Base-by-base conservation (phyloP, 2,797 vertebrate species). In the Gila robusta region DNA sequence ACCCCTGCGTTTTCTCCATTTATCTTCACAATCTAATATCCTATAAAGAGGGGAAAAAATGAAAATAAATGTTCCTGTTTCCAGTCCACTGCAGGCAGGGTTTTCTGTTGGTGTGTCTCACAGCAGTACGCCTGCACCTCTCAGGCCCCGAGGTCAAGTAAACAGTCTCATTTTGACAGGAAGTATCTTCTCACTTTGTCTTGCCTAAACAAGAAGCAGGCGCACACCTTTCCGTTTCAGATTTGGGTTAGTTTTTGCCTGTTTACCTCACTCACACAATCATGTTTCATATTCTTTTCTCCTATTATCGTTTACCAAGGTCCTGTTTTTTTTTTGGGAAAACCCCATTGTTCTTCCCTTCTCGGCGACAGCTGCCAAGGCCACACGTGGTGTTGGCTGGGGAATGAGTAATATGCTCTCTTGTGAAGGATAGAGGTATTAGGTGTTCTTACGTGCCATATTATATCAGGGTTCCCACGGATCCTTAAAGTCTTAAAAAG, bases 311-410 rank as follows among this genome's bases (percentile, higher is more conserved):
- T 83, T 76, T 74, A 14, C 72, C 26, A 66, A 77, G 35, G 59
- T 69, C 62, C 17, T 28, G 59, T 84, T 67, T 83, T 66, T 41
- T 6, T 77, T 28, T 83, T 66, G 28, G 6, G 41, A 19, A 52
- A 76, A 76, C 71, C 66, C 81, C 82, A 37, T 49, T 76, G 82
- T 66, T 76, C 41, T 67, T 83, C 32, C 21, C 41, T 37, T 47
- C 54, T 37, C 59, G 0, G 35, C 0, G 11, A 78, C 16, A n/a
- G 23, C 82, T 52, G 82, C 44, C 82, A 28, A 77, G 73, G 72
- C 82, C 73, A 69, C 62, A 69, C 6, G 6, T 56, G 82, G 59
- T 26, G 44, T 44, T 1, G 5, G 12, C 32, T 28, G 23, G 59
- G 59, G 35, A 39, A 84, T 76, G 62, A 78, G 17, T 56, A 77